These are phyloP conservation scores for Bradynema listronoti DNA, from an alignment of 1,140 invertebrate species.

Conservation along the genomic window DNA sequence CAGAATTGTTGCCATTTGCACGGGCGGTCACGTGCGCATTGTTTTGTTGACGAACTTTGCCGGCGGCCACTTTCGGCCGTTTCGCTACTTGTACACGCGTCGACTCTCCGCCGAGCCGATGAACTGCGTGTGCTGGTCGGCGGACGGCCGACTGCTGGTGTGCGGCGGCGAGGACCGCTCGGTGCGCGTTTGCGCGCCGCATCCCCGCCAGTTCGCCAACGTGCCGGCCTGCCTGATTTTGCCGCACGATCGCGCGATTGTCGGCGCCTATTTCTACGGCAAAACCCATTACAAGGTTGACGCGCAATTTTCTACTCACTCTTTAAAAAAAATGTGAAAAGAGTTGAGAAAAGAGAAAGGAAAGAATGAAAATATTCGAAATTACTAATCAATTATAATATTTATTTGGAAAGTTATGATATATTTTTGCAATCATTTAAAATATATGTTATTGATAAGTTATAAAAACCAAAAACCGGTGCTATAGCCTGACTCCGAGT, in stretches of 20 bases:
- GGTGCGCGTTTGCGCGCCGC: constrained; percentile 9
- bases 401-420: no score
- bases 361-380: no score
- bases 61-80: constrained; percentile 21
- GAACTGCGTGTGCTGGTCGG: constrained; percentile 24
- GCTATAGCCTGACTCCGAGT: no score
- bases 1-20: constrained; percentile 24
- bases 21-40: constrained; percentile 12
- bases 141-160: constrained; percentile 11
- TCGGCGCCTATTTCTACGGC: constrained; percentile 11
- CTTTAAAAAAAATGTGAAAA: no score
- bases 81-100: constrained; percentile 10
- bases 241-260: constrained; percentile 9
- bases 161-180: constrained; percentile 23
- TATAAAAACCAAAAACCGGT: no score
- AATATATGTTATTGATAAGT: no score
- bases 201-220: constrained; percentile 15
- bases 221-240: constrained; percentile 17
- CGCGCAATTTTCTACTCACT: no score
- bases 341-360: no score
- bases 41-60: constrained; percentile 22
- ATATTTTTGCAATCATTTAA: no score
- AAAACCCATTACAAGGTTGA: no score
- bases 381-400: no score
- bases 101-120: constrained; percentile 21